These are phyloP conservation scores for Pyralis farinalis DNA, from an alignment of 2,888 invertebrate species.

Conservation along the genomic window DNA sequence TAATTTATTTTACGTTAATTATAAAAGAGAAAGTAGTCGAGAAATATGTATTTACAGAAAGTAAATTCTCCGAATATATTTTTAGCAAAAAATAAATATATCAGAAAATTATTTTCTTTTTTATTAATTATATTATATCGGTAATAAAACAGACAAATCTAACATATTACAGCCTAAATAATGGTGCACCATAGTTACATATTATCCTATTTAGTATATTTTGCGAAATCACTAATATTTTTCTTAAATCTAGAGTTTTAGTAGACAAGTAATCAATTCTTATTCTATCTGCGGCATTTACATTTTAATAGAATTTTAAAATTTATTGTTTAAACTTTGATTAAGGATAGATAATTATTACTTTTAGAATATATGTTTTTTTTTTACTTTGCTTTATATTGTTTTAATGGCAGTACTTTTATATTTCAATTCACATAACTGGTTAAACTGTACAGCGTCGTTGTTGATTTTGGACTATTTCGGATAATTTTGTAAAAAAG, in stretches of 20 bases:
- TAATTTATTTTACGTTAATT: slow-evolving; percentile 49
- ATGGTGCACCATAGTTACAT: slow-evolving; percentile 72
- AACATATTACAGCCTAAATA: slow-evolving; percentile 55
- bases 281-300: slow-evolving; percentile 54
- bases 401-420: slow-evolving; percentile 44
- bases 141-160: slow-evolving; percentile 40
- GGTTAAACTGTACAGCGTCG: slow-evolving; percentile 13
- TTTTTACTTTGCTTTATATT: slow-evolving; percentile 27
- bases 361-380: slow-evolving; percentile 24
- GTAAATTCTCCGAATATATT: slow-evolving; percentile 39
- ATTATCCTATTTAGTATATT: slow-evolving; percentile 60
- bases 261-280: slow-evolving; percentile 44
- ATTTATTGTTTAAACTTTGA: slow-evolving; percentile 27
- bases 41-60: slow-evolving; percentile 64
- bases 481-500: not conserved
- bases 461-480: not conserved
- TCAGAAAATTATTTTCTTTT: slow-evolving; percentile 31
- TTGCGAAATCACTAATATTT: slow-evolving; percentile 40
- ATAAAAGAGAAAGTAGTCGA: slow-evolving; percentile 43
- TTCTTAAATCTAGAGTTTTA: slow-evolving; percentile 50
- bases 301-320: slow-evolving; percentile 37
- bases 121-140: slow-evolving; percentile 34
- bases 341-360: slow-evolving; percentile 21
- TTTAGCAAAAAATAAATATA: slow-evolving; percentile 54
- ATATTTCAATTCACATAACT: slow-evolving; percentile 7